Conservation (phyloP, 2,797 vertebrate species). For the Australoheros facetus region DNA sequence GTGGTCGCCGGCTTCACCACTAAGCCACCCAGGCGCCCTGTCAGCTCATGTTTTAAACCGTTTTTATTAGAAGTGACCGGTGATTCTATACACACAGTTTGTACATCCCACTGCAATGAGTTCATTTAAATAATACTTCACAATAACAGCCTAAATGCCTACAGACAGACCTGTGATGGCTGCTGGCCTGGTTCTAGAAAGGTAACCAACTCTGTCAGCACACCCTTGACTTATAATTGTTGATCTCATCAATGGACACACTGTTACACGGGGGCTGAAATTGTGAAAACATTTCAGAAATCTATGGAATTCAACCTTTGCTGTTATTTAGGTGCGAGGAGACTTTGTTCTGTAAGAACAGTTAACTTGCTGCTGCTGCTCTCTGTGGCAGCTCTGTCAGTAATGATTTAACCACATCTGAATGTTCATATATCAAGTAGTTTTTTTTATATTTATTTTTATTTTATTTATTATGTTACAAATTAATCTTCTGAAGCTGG, state of each 20-base stretch:
- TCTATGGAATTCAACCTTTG: too few relatives aligned
- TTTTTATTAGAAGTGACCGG: too few relatives aligned
- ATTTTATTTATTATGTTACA: background rate
- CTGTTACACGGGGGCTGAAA: too few relatives aligned
- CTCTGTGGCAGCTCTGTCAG: too few relatives aligned
- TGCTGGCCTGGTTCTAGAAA: background rate
- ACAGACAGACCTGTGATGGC: too few relatives aligned
- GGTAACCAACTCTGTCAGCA: background rate
- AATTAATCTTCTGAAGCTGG: background rate
- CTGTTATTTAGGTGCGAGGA: background rate
- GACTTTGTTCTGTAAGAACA: background rate
- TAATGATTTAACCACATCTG: too few relatives aligned
- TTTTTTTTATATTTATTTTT: background rate
- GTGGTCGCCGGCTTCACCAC: too few relatives aligned
- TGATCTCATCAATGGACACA: background rate
- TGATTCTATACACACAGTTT: too few relatives aligned
- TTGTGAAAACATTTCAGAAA: background rate
- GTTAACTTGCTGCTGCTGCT: background rate
- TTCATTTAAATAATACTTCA: background rate
- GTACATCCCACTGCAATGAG: background rate
- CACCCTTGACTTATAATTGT: too few relatives aligned
- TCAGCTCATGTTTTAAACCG: too few relatives aligned
- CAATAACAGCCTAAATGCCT: background rate
- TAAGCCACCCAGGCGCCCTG: too few relatives aligned
- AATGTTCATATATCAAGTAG: background rate